These are phyloP conservation scores for Lagodon rhomboides DNA, from an alignment of 2,797 vertebrate species.

Conservation along the genomic window DNA sequence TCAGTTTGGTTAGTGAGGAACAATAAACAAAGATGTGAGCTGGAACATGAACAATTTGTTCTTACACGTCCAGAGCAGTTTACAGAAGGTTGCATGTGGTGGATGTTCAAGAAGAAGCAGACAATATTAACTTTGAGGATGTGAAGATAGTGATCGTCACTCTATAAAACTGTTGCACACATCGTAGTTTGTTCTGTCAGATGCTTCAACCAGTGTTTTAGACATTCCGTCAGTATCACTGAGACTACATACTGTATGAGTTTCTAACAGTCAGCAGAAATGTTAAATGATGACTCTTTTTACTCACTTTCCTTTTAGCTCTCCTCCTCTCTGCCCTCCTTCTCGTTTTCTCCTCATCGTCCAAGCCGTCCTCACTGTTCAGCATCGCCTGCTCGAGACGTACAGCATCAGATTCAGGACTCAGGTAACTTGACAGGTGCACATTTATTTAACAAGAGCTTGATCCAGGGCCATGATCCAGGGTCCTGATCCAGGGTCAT, in stretches of 20 bases:
- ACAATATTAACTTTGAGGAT: no score
- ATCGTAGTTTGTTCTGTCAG: not conserved
- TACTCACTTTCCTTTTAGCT: constrained; percentile 79
- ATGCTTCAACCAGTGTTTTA: not conserved
- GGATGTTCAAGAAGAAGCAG: not conserved
- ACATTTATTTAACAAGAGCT: not conserved
- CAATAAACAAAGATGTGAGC: not conserved
- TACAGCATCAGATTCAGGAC: not conserved
- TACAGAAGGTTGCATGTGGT: not conserved
- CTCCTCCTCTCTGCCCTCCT: constrained; percentile 71
- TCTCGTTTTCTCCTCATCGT: constrained; percentile 67
- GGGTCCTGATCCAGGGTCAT: not conserved
- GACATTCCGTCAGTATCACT: not conserved
- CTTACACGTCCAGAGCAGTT: not conserved
- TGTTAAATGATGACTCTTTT: not conserved
- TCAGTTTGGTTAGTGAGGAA: not conserved
- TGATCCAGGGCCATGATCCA: no score
- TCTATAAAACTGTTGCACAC: not conserved
- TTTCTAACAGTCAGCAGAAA: no score
- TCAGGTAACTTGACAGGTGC: not conserved
- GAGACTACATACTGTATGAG: no score
- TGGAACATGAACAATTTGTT: not conserved
- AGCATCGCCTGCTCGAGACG: constrained; percentile 48
- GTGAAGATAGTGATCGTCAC: not conserved
- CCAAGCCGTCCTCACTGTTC: constrained; percentile 65